A percentile compares a stretch with the other conserved stretches of the same genome.
Evolutionary conservation across 2,888 invertebrate species (phyloP).

Genomic region (Dryomyza anilis): DNA sequence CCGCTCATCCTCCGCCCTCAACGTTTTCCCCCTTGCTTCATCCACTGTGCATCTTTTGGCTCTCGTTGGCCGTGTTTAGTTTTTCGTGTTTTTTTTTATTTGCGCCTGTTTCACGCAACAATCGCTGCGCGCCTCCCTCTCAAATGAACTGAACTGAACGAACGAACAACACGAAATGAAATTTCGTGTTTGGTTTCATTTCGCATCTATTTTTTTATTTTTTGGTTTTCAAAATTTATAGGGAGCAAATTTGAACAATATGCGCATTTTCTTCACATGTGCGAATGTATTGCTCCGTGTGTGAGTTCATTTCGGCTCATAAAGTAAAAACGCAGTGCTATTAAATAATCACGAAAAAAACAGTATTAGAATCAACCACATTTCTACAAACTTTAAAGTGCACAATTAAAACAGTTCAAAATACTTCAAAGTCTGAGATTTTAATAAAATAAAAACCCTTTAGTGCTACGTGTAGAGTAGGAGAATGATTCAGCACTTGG

Average conservation of each 20-base stretch:
- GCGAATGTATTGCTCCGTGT: conserved; percentile 13
- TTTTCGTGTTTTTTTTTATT: conserved; percentile 16
- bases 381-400: no score
- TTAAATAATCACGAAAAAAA: conserved; percentile 17
- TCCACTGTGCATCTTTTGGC: conserved; percentile 52
- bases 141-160: neutral
- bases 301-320: conserved; percentile 26
- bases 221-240: conserved; percentile 49
- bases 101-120: neutral
- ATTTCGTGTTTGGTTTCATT: conserved; percentile 31
- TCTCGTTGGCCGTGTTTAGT: conserved; percentile 30
- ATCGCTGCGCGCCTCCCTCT: neutral
- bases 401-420: no score
- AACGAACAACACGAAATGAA: conserved; percentile 36
- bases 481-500: no score
- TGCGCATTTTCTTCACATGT: conserved; percentile 36
- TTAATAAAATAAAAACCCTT: no score
- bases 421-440: no score
- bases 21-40: neutral
- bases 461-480: no score
- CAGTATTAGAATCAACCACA: neutral
- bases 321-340: conserved; percentile 30
- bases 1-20: neutral
- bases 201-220: conserved; percentile 21
- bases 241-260: conserved; percentile 55